Percentiles rank a stretch among this genome's conserved stretches.
Conservation (phyloP, 2,888 invertebrate genomes). For the Dolomedes plantarius region DNA sequence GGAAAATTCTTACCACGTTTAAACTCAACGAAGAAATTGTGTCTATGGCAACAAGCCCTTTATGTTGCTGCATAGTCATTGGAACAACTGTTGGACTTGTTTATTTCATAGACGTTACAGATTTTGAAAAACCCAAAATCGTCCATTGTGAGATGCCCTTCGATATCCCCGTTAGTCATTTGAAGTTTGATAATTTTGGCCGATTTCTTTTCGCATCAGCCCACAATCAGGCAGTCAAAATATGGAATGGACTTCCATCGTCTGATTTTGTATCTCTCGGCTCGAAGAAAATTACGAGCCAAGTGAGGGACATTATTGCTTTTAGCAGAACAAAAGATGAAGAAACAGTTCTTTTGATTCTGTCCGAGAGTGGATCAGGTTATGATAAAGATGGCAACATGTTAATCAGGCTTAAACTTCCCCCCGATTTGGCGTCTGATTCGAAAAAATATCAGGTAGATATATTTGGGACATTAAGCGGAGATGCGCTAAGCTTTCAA, state of each 20-base stretch:
- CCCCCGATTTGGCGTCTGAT: constrained; percentile 1
- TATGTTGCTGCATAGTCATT: constrained; percentile 16
- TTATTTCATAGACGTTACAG: constrained; percentile 24
- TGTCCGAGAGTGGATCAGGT: constrained; percentile 12
- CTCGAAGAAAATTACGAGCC: not conserved
- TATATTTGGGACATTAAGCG: constrained; percentile 13
- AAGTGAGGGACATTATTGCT: constrained; percentile 21
- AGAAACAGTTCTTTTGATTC: constrained; percentile 5
- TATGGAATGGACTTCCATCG: constrained; percentile 31
- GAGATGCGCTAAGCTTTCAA: constrained; percentile 15
- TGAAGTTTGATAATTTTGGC: constrained; percentile 36
- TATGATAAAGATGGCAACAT: constrained; percentile 26
- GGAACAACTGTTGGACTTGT: constrained; percentile 28
- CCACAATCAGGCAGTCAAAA: not conserved
- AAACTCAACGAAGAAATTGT: constrained; percentile 15
- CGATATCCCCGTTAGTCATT: constrained; percentile 20
- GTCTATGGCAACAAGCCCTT: constrained; percentile 26
- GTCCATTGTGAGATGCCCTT: constrained; percentile 19
- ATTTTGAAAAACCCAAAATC: constrained; percentile 3
- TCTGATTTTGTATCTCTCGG: constrained; percentile 24
- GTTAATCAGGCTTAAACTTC: constrained; percentile 21
- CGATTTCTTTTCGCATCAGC: not conserved
- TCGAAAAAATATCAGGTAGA: constrained; percentile 28
- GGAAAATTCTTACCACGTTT: not conserved
- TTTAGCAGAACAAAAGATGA: not conserved